Conservation (phyloP, 2,888 invertebrate species). For the Oscheius myriophilus region DNA sequence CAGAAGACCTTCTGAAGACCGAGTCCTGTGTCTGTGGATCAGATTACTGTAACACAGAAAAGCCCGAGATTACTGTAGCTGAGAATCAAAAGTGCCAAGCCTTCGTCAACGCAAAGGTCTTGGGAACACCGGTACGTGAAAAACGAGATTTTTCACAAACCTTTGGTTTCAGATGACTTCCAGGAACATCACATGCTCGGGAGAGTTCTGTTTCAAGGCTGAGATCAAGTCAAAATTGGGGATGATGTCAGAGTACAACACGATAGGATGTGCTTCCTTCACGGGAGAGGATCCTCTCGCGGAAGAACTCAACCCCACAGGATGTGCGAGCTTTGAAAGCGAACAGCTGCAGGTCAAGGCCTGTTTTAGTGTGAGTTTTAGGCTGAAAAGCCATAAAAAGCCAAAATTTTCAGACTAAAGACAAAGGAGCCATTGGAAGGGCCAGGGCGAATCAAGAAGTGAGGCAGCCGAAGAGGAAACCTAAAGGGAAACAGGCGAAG, state of each 20-base stretch:
- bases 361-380: slow-evolving; percentile 52
- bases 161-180: slow-evolving; percentile 40
- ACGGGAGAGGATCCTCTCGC: slow-evolving; percentile 59
- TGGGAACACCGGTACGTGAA: slow-evolving; percentile 46
- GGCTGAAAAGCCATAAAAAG: not conserved
- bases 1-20: slow-evolving; percentile 59
- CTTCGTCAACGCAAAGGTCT: slow-evolving; percentile 52
- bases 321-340: slow-evolving; percentile 64
- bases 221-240: slow-evolving; percentile 61
- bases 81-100: slow-evolving; percentile 62
- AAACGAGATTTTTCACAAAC: not conserved
- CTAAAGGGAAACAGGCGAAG: slow-evolving; percentile 14
- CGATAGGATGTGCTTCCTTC: slow-evolving; percentile 65
- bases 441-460: slow-evolving; percentile 58
- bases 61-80: slow-evolving; percentile 50
- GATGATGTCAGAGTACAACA: slow-evolving; percentile 54
- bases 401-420: slow-evolving; percentile 51
- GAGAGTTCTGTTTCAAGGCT: slow-evolving; percentile 62
- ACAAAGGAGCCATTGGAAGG: slow-evolving; percentile 57
- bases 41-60: slow-evolving; percentile 63
- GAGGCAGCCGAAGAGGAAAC: slow-evolving; percentile 3
- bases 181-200: slow-evolving; percentile 43
- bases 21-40: slow-evolving; percentile 67
- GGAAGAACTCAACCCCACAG: slow-evolving; percentile 64
- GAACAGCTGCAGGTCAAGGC: slow-evolving; percentile 60